Percentiles rank a stretch among this genome's conserved stretches.
Conservation (phyloP, 35 echinoderm and acorn worm species). For the Patiria miniata region DNA sequence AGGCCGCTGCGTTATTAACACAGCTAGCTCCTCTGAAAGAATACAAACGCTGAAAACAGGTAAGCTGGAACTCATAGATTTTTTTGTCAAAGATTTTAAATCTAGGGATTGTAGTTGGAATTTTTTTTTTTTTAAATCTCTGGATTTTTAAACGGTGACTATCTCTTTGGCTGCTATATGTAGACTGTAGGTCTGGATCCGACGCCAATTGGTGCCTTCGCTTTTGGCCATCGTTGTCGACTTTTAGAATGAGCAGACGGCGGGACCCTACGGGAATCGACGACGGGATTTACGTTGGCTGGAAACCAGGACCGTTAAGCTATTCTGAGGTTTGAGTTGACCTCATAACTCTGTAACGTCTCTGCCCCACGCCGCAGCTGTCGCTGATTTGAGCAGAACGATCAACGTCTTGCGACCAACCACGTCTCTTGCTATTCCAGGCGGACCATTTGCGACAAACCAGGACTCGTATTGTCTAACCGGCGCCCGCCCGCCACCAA, state of each 20-base stretch:
- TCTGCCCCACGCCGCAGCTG: too few relatives aligned
- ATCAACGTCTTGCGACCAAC: too few relatives aligned
- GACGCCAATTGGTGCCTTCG: too few relatives aligned
- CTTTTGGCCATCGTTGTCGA: not conserved
- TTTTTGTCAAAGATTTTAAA: not conserved
- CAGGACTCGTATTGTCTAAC: too few relatives aligned
- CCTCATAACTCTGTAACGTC: too few relatives aligned
- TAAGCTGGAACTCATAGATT: not conserved
- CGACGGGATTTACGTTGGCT: conserved; percentile 6
- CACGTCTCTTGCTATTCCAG: too few relatives aligned
- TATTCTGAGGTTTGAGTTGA: not conserved
- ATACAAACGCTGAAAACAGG: not conserved
- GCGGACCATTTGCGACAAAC: too few relatives aligned
- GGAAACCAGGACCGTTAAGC: conserved; percentile 16
- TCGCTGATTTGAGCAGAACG: too few relatives aligned
- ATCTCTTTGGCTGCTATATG: conserved; percentile 17
- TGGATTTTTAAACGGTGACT: not conserved
- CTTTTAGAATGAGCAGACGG: conserved; percentile 13
- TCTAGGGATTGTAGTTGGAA: conserved; percentile 1
- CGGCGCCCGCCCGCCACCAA: too few relatives aligned
- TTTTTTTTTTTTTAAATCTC: not conserved
- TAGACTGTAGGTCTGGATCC: not conserved
- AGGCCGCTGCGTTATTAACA: not conserved
- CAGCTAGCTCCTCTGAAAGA: not conserved
- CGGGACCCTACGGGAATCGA: conserved; percentile 3